These are phyloP conservation scores for Formica selysi DNA, from an alignment of 1,140 invertebrate species.

Conservation along the genomic window DNA sequence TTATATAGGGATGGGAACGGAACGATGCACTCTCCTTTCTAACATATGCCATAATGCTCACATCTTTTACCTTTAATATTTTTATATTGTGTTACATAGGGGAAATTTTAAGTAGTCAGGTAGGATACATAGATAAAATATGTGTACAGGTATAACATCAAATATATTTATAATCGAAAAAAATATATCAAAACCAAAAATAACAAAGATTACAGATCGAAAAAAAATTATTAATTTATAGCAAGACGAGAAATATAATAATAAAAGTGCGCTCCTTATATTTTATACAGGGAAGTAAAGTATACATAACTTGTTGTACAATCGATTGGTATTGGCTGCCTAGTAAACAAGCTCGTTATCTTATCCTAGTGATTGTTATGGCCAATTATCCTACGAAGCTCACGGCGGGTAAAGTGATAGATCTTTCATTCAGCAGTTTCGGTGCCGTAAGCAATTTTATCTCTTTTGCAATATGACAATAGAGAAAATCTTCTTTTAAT, in stretches of 20 bases:
- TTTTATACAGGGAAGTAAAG: constrained; percentile 55
- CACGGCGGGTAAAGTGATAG: constrained; percentile 60
- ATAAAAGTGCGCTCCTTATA: neutral
- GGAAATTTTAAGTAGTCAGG: constrained; percentile 72
- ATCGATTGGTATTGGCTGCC: constrained; percentile 69
- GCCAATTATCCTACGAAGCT: constrained; percentile 33
- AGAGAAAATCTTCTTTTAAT: neutral
- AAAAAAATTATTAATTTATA: neutral
- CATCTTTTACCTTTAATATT: constrained; percentile 73
- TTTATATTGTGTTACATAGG: constrained; percentile 77
- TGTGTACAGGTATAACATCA: neutral
- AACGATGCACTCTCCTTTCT: constrained; percentile 24
- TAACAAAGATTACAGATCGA: neutral
- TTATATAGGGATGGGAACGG: constrained; percentile 60
- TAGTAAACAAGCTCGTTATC: constrained; percentile 36
- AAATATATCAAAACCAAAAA: neutral
- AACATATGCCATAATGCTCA: constrained; percentile 60
- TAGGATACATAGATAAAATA: constrained; percentile 33
- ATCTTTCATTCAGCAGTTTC: constrained; percentile 56
- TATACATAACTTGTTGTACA: constrained; percentile 56
- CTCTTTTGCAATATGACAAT: neutral
- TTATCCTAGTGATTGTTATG: constrained; percentile 64
- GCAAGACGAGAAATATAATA: neutral
- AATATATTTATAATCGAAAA: neutral
- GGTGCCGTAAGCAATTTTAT: constrained; percentile 49